These are phyloP conservation scores for Mustela lutreola DNA, from an alignment of 2,113 vertebrate species.

Conservation along the genomic window DNA sequence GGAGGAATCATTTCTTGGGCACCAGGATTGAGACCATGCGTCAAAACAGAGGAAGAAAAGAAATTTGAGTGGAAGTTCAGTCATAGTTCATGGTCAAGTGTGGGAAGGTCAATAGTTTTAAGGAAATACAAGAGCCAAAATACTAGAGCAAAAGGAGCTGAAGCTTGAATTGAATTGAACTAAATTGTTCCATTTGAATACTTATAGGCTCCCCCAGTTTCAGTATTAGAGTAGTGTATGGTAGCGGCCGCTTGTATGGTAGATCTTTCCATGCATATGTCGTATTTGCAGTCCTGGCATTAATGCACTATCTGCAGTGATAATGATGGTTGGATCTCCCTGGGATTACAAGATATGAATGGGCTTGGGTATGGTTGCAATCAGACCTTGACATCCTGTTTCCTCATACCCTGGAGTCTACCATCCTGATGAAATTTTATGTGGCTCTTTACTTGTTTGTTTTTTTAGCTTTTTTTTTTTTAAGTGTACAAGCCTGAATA, in stretches of 20 bases:
- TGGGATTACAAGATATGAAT: background rate
- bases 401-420: background rate
- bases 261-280: background rate
- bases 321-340: background rate
- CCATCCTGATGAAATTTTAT: background rate
- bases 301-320: too few species aligned
- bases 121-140: conserved; percentile 10
- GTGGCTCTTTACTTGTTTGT: background rate
- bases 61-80: conserved; percentile 43
- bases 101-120: background rate
- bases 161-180: background rate
- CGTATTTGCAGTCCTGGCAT: background rate
- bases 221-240: background rate
- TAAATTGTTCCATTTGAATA: background rate
- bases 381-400: background rate
- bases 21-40: background rate
- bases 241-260: background rate
- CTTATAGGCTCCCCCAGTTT: background rate
- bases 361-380: background rate
- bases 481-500: background rate
- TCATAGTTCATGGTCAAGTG: conserved; percentile 10
- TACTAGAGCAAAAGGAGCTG: background rate
- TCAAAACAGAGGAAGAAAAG: background rate
- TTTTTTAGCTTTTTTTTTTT: background rate
- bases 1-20: background rate